A percentile compares a stretch with the other conserved stretches of the same genome.
Evolutionary conservation across 92 coral and sea anemone species (phyloP).

Genomic region (Metridium senile): DNA sequence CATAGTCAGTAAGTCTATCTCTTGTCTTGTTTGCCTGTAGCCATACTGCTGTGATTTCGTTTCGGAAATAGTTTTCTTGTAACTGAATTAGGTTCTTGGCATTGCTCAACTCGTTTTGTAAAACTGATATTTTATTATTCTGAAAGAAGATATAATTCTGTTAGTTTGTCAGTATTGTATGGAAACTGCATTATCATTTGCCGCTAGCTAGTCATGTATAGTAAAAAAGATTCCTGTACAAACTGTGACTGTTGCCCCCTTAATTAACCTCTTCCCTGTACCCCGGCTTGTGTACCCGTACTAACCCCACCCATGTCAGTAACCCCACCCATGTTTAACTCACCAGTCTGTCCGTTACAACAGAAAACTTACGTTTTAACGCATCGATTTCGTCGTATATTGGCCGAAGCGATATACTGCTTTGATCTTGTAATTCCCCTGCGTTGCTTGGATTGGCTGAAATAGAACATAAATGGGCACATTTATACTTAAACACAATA

Average conservation of each 20-base stretch:
- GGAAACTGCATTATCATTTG: too few species aligned
- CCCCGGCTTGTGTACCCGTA: too few species aligned
- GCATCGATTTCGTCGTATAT: not conserved
- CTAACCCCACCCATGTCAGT: too few species aligned
- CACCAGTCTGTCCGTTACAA: not conserved
- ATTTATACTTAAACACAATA: too few species aligned
- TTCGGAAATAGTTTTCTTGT: not conserved
- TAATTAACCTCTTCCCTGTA: too few species aligned
- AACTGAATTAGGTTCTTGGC: slow-evolving; percentile 5
- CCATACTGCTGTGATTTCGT: not conserved
- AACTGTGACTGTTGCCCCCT: too few species aligned
- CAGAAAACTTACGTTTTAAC: not conserved
- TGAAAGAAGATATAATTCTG: slow-evolving; percentile 3
- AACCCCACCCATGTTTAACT: too few species aligned
- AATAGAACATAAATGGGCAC: not conserved
- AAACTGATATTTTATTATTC: not conserved
- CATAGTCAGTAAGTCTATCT: not conserved
- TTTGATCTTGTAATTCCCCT: not conserved
- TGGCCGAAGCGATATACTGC: not conserved
- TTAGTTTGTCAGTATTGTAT: too few species aligned
- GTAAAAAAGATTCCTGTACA: too few species aligned
- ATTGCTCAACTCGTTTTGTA: slow-evolving; percentile 11
- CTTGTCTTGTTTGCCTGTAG: slow-evolving; percentile 16
- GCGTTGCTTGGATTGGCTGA: not conserved
- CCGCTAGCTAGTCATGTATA: too few species aligned